phyloP scores from a whole-genome alignment of 2,797 vertebrate genomes.

The Pelochelys cantorii region DNA sequence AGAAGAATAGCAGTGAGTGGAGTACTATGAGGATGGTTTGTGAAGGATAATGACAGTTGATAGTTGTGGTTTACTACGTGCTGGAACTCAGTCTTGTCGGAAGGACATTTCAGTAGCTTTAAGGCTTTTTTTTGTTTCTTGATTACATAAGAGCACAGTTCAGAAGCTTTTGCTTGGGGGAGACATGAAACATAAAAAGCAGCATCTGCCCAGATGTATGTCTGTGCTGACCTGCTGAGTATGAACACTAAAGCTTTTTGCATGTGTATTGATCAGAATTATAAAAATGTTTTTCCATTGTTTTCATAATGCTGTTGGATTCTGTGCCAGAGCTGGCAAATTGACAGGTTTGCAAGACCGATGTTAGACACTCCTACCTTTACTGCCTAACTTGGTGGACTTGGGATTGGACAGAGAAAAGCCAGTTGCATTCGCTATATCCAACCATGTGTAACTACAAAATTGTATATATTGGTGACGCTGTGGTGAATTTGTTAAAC shows the following conservation, averaged over 20 bases:
- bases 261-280: neutral
- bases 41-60: neutral
- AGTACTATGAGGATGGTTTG: neutral
- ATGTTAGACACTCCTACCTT: neutral
- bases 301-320: neutral
- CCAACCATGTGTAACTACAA: rapidly evolving
- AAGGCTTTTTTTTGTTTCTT: neutral
- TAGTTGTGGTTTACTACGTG: neutral
- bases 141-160: neutral
- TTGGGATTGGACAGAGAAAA: neutral
- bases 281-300: neutral
- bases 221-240: neutral
- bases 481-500: neutral
- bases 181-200: neutral
- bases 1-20: too few relatives aligned
- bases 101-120: neutral
- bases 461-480: rapidly evolving
- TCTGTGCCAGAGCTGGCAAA: neutral
- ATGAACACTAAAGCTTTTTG: neutral
- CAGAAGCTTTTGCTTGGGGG: neutral
- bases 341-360: neutral
- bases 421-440: neutral
- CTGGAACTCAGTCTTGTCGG: neutral
- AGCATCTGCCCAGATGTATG: neutral
- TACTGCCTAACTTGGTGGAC: neutral